Evolutionary conservation across 2,113 vertebrate genomes (phyloP), one percentile per base, ranked within the genome.

Genomic region (Tragulus kanchil): DNA sequence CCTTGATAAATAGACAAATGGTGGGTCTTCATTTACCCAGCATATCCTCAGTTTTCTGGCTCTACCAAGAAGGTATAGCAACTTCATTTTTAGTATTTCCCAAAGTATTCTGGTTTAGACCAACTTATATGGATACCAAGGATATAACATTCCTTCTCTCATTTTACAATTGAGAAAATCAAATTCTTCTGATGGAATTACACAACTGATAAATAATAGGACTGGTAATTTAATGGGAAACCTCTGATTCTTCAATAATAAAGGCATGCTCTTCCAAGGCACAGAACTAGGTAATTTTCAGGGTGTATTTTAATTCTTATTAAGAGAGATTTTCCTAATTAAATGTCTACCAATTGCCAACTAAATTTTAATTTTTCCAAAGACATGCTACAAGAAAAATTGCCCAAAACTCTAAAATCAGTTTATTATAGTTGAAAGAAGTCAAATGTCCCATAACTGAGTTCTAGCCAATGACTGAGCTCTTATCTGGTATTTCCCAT

Each of bases 171-270:
- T 61, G 50, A 82, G 3, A 15, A 89, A 87, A 78, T 89, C 7
- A 87, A 84, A 5, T 84, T 5, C 2, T 21, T 87, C 28, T 64
- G 16, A 8, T 75, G 17, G 28, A 23, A 92, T 93, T 73, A 69
- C 62, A 89, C 83, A 93, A 93, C 10, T n/a, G 23, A 64, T 69
- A 86, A 86, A 82, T 61, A n/a, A 59, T 65, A 85, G 19, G 73
- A 89, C 3, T 78, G 6, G 87, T 61, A 62, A 31, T n/a, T 79
- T 31, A 81, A 65, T 42, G 65, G 21, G 26, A 90, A 89, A 12
- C 2, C 36, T 92, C 15, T 61, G 54, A 69, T 90, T 75, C 26
- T 61, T 85, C 19, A 25, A 7, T n/a, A 21, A 62, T 73, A 69
- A 86, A 79, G 56, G 19, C 23, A 87, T 52, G 3, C 36, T 84